Percentiles rank a stretch among this genome's conserved stretches.
Conservation (phyloP, 2,797 vertebrate genomes). For the Odontamblyopus lacepedii region DNA sequence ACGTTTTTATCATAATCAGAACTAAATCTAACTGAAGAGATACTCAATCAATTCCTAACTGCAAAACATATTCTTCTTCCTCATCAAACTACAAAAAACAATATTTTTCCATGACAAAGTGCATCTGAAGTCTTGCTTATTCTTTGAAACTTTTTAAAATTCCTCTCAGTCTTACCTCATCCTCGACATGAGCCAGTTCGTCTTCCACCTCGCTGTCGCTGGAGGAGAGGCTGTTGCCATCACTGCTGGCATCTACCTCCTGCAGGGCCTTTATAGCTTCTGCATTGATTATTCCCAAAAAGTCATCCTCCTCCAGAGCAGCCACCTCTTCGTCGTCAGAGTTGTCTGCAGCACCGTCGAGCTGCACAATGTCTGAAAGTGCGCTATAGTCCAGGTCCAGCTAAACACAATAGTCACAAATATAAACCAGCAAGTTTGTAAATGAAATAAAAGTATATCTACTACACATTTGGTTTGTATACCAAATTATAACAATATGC, state of each 20-base stretch:
- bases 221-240: neutral
- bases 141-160: neutral
- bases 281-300: conserved; percentile 82
- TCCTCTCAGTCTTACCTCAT: conserved; percentile 58
- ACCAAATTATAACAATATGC: too few relatives aligned
- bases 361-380: conserved; percentile 84
- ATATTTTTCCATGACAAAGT: neutral
- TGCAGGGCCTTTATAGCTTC: conserved; percentile 86
- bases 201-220: conserved; percentile 70
- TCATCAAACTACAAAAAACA: neutral
- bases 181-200: conserved; percentile 78
- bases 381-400: conserved; percentile 71
- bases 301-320: conserved; percentile 84
- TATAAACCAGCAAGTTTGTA: too few relatives aligned
- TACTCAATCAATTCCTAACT: neutral
- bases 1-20: too few relatives aligned
- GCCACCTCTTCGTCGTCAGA: conserved; percentile 76
- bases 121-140: neutral
- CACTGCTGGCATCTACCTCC: conserved; percentile 72
- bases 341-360: conserved; percentile 86
- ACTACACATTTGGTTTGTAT: too few relatives aligned
- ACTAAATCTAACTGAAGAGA: neutral
- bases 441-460: too few relatives aligned
- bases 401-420: conserved; percentile 39
- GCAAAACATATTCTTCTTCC: neutral